Base-by-base conservation (phyloP, 2,797 vertebrate species). In the Propithecus deckenii region DNA sequence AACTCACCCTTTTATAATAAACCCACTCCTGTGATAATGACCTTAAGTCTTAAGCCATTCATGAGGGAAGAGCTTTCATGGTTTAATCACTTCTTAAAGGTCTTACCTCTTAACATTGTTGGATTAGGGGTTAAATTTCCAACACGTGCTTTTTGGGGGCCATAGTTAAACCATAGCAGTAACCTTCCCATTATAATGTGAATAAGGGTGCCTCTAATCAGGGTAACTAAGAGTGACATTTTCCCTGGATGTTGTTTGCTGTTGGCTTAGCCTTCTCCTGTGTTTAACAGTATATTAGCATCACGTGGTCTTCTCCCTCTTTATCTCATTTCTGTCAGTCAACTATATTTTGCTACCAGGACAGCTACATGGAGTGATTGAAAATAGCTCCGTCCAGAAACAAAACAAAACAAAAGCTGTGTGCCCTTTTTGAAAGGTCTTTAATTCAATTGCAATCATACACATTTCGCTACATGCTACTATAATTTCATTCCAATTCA, bases 401-500 rank as follows among this genome's bases (percentile, higher is more conserved):
- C 23, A 69, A 78, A 92, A 85, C 35, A 65, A 55, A 69, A 46
- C 71, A 69, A 85, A 67, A 72, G 3, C 38, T 50, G 23, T 79
- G 93, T 79, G 9, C 41, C 32, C 28, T 67, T 85, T 61, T 59
- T 65, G 23, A 92, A 86, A 86, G 11, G 14, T 28, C 48, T 92
- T 78, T 78, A 48, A 46, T 92, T 59, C 23, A 94, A 89, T 89
- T 46, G 9, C 23, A 89, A n/a, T n/a, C 63, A 50, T 63, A 89
- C 10, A 69, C 35, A 76, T 84, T 86, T 85, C 15, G 80, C 12
- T 79, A 75, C 22, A 80, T 63, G 48, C 10, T 75, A 75, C 38
- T 30, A 5, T 85, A 89, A 87, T 85, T 94, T 91, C 86, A 93
- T 85, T 96, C 55, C 35, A 85, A 69, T 71, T 80, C 15, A 65